Conservation (phyloP, 2,113 vertebrate genomes). For the Oxyruncus cristatus region DNA sequence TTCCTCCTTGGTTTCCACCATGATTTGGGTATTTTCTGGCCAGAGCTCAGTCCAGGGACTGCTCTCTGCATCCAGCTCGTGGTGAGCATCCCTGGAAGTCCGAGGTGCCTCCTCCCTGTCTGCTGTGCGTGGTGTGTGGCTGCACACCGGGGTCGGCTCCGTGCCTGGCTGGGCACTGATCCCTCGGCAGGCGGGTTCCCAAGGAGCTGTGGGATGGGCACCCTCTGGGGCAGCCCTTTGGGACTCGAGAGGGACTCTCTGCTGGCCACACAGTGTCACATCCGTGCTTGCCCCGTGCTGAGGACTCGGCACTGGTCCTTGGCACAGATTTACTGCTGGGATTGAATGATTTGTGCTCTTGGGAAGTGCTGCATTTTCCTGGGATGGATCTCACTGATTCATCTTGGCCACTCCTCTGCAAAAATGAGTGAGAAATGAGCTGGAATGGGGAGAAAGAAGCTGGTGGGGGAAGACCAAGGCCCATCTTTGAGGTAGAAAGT, state of each 20-base stretch:
- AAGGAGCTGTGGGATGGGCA: not conserved
- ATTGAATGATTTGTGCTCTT: not conserved
- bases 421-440: accelerated
- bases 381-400: not conserved
- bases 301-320: not conserved
- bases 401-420: not conserved
- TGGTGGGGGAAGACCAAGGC: not conserved
- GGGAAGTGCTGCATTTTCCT: accelerated
- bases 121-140: not conserved
- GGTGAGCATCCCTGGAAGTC: not conserved
- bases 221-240: too few species aligned
- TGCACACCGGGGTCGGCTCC: not conserved
- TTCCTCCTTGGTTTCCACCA: not conserved
- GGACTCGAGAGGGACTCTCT: not conserved
- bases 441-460: not conserved
- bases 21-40: not conserved
- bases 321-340: not conserved
- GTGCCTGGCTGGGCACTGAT: not conserved
- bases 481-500: not conserved
- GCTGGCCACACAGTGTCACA: not conserved
- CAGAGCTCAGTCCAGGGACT: not conserved
- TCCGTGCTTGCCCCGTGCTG: accelerated
- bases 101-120: not conserved
- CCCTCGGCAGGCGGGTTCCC: not conserved
- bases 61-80: not conserved